Evolutionary conservation across 1,140 invertebrate species (phyloP).

Genomic region (Drosophila melanica): DNA sequence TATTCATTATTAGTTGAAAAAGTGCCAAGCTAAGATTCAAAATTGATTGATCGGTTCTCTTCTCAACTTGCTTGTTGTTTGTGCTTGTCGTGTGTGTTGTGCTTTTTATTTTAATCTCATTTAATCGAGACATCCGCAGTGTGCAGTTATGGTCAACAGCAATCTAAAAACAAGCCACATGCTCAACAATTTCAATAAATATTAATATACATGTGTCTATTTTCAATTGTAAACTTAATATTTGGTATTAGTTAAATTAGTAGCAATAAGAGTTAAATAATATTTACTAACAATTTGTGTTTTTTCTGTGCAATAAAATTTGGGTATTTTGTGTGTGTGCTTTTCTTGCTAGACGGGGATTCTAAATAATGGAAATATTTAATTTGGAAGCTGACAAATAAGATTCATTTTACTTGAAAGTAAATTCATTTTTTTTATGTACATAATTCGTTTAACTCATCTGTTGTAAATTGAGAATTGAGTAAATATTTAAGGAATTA

Average conservation of each 20-base stretch:
- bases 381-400: not conserved
- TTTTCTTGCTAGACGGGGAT: not conserved
- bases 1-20: constrained; percentile 1
- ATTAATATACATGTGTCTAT: not conserved
- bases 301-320: constrained; percentile 23
- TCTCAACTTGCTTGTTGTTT: constrained; percentile 6
- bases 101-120: constrained; percentile 7
- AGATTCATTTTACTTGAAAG: too few species aligned
- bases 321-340: constrained; percentile 11
- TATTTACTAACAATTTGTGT: not conserved
- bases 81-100: constrained; percentile 25
- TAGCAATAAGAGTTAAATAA: constrained; percentile 6
- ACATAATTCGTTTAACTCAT: too few species aligned
- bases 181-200: constrained; percentile 33
- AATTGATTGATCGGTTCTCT: constrained; percentile 1
- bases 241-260: not conserved
- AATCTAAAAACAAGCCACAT: constrained; percentile 63
- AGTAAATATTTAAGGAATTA: too few species aligned
- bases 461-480: too few species aligned
- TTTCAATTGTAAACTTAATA: constrained; percentile 1
- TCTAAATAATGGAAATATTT: not conserved
- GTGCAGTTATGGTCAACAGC: constrained; percentile 65
- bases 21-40: not conserved
- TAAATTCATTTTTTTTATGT: too few species aligned
- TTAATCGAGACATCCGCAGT: constrained; percentile 19